Base-by-base conservation (phyloP, 2,797 vertebrate species). In the Picus viridis region DNA sequence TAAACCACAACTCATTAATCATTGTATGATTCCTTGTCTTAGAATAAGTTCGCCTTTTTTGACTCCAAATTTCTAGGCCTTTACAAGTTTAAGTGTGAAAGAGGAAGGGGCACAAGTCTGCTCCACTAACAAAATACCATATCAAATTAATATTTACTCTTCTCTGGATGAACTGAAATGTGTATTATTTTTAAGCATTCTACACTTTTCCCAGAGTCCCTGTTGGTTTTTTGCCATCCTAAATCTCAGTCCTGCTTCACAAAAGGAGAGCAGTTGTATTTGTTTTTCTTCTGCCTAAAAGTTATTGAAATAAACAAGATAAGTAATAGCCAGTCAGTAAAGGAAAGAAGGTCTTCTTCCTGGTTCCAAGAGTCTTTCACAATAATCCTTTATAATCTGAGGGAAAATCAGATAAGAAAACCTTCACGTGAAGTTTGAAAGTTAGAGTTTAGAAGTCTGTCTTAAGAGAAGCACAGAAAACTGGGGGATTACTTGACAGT, bases 61-160 rank as follows among this genome's bases (percentile, higher is more conserved):
- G 36, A 78, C 47, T 72, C 16, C 18, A 57, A 57, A 67, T 67
- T 90, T 80, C 45, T 83, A 56, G 45, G 20, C 32, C 75, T 68
- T 56, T 59, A 16, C 26, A 19, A 51, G 36, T 87, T 84, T 90
- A 80, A 89, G 75, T 45, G 76, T 64, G 51, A 68, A 86, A 54
- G 51, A 79, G 34, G 20, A 83, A 29, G n/a, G 22, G n/a, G 18
- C 30, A 78, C 67, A 70, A 65, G 63, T 34, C 63, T 59, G 34
- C 24, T 65, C 62, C 51, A 68, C 49, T 70, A 88, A 78, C 43
- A 82, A 43, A 85, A 82, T 57, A 77, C 41, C 47, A 8, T 70
- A 87, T 63, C 39, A 83, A 75, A 79, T 89, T 41, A 73, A 83
- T 86, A 74, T 79, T 88, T 86, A 57, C 71, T 67, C 64, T 74